Base-by-base conservation (phyloP, 1,140 invertebrate species). In the Homarus americanus region DNA sequence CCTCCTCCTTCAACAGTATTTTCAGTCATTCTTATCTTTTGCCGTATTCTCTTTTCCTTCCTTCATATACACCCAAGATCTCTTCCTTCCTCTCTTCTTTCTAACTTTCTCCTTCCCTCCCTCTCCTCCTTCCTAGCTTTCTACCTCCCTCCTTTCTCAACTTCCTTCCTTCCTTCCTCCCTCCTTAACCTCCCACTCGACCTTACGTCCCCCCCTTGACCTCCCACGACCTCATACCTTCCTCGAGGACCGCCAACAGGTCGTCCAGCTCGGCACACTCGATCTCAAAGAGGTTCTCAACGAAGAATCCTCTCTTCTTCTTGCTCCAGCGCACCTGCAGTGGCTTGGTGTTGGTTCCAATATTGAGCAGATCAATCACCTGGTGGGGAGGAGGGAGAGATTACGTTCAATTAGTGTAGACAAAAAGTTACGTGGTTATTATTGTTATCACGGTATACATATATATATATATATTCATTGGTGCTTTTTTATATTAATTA, bases 251-350 rank as follows among this genome's bases (percentile, higher is more conserved):
- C 7, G 98, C 98, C 92, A 98, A 95, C 49, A 99, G 95, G 94
- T 99, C 98, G 93, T 99, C 98, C n/a, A 98, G 94, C 93, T 98
- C 97, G 94, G 98, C 97, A 93, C 98, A 99, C 93, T 98, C 97
- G 0, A 99, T 97, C 1, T 97, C 97, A 94, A 99, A 99, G 0
- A 98, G 95, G 94, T 99, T 99, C 94, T 99, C 98, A 12, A 99
- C 98, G 94, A 98, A 99, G 94, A 99, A 99, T 4, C 98, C 97
- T 75, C 97, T 95, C 12, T 96, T 96, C 94, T 98, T 98, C 94
- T 98, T 98, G 28, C 97, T 97, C 98, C 98, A 99, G 76, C 98
- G 94, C 2, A 97, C 96, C 75, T 98, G 94, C 0, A 98, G 96
- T 94, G 98, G 97, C 73, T 97, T 95, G 0, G 95, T 95, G 89